Evolutionary conservation across 2,888 invertebrate genomes (phyloP).

Genomic region (Nephrotoma guestfalica): DNA sequence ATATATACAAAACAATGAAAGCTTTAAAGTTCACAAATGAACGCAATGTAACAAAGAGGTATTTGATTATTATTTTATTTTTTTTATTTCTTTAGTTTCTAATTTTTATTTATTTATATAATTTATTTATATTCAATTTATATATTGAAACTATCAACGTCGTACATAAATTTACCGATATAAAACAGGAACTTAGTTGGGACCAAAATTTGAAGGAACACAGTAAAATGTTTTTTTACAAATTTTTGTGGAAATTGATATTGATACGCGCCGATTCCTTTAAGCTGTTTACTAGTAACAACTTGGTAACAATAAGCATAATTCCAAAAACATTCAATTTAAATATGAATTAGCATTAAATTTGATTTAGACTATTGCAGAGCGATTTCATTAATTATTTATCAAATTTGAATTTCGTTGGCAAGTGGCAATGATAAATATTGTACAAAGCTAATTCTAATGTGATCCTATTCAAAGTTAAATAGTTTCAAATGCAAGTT

Average conservation of each 20-base stretch:
- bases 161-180: neutral
- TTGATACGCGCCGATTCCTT: neutral
- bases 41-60: neutral
- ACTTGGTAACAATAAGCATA: too few species aligned
- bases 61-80: constrained; percentile 3
- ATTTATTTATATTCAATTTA: neutral
- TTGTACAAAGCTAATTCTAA: too few species aligned
- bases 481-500: too few species aligned
- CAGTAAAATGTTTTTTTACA: neutral
- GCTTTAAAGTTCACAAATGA: neutral
- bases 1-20: neutral
- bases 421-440: too few species aligned
- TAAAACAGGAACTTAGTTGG: neutral
- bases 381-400: too few species aligned
- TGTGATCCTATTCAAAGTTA: too few species aligned
- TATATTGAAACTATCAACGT: neutral
- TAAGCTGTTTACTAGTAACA: too few species aligned
- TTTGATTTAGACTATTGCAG: too few species aligned
- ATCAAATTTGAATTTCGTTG: too few species aligned
- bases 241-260: neutral
- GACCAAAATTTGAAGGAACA: neutral
- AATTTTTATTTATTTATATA: neutral
- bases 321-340: too few species aligned
- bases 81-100: neutral
- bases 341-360: too few species aligned